A percentile compares a stretch with the other conserved stretches of the same genome.
Evolutionary conservation across 2,113 vertebrate species (phyloP).

Genomic region (Labeo catla): DNA sequence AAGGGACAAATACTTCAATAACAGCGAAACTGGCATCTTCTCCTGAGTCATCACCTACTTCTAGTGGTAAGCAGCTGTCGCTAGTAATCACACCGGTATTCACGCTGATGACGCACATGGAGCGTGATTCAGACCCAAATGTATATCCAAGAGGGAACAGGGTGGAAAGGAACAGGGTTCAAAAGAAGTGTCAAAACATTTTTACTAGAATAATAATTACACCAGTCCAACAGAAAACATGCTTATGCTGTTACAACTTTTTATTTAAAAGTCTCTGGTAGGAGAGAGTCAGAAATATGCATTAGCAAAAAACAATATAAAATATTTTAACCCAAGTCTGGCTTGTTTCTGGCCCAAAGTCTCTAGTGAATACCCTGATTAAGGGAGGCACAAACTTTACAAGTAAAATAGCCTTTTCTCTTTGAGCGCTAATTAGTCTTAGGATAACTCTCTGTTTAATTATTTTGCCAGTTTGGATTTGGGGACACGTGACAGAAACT

Average conservation of each 20-base stretch:
- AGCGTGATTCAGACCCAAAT: background rate
- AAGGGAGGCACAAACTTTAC: background rate
- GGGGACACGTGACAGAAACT: background rate
- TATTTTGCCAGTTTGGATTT: conserved; percentile 20
- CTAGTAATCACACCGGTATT: background rate
- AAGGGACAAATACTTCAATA: background rate
- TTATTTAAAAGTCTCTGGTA: too few relatives aligned
- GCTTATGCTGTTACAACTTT: background rate
- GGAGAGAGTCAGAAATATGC: background rate
- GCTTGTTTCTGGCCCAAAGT: background rate
- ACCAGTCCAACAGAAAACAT: background rate
- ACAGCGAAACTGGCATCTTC: background rate
- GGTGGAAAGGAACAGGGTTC: background rate
- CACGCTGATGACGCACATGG: background rate
- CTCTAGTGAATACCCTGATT: background rate
- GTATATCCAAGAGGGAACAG: background rate
- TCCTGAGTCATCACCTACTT: background rate
- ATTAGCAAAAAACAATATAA: background rate
- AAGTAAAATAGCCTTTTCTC: conserved; percentile 4
- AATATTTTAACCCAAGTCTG: background rate
- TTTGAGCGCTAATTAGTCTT: conserved; percentile 6
- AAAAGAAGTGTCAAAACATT: background rate
- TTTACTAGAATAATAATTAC: background rate
- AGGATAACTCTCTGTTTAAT: background rate
- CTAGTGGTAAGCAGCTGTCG: background rate